Conservation (phyloP, 1,140 invertebrate species). For the Microplitis demolitor region DNA sequence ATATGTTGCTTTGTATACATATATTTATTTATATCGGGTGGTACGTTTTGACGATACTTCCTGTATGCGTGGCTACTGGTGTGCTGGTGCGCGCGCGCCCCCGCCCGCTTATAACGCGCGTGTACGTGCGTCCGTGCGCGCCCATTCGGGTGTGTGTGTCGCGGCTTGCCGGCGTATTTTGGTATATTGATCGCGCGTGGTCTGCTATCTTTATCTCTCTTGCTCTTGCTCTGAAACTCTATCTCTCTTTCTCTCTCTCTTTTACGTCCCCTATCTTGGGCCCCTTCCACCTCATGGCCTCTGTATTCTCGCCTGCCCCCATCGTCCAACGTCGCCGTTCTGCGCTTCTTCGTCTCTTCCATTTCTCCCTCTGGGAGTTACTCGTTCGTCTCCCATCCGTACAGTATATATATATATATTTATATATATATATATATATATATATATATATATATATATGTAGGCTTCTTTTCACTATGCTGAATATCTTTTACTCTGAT, state of each 20-base stretch:
- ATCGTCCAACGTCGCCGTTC: slow-evolving; percentile 14
- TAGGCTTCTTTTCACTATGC: background rate
- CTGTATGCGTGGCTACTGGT: slow-evolving; percentile 31
- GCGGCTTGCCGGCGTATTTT: slow-evolving; percentile 59
- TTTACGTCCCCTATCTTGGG: slow-evolving; percentile 49
- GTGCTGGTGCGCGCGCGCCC: slow-evolving; percentile 21
- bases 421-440: background rate
- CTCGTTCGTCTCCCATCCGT: slow-evolving; percentile 3
- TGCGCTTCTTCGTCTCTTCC: slow-evolving; percentile 9
- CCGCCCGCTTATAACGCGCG: slow-evolving; percentile 29
- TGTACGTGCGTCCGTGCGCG: slow-evolving; percentile 26
- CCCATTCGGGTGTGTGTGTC: slow-evolving; percentile 35
- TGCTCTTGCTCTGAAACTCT: slow-evolving; percentile 53
- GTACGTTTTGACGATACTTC: slow-evolving; percentile 34
- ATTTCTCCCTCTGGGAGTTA: background rate
- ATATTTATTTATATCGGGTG: background rate
- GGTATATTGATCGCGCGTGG: slow-evolving; percentile 61
- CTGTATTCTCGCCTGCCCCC: slow-evolving; percentile 16
- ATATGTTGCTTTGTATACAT: too few relatives aligned
- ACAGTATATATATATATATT: background rate
- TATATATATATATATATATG: background rate
- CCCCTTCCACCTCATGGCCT: slow-evolving; percentile 36
- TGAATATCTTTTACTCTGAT: too few relatives aligned
- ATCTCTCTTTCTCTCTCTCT: slow-evolving; percentile 46
- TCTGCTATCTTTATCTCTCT: slow-evolving; percentile 59